Evolutionary conservation across 2,797 vertebrate genomes (phyloP).

Genomic region (Tinamus major): DNA sequence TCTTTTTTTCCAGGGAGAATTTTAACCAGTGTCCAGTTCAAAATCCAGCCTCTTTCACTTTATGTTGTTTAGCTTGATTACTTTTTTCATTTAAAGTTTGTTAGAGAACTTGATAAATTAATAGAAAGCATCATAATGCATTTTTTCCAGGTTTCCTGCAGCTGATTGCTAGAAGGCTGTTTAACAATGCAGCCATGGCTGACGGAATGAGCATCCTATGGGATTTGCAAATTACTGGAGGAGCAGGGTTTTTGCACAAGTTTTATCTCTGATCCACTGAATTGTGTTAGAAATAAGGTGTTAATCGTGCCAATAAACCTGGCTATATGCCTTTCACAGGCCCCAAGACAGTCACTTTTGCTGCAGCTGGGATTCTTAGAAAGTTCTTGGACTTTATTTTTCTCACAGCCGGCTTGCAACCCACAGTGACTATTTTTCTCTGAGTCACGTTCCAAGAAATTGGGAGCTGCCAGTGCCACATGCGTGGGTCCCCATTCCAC

Average conservation of each 20-base stretch:
- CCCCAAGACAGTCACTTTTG: background rate
- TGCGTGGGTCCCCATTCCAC: rapidly evolving
- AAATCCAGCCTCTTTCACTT: background rate
- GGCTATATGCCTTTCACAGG: slow-evolving; percentile 23
- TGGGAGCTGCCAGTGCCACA: background rate
- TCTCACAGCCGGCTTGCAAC: background rate
- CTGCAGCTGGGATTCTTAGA: slow-evolving; percentile 2
- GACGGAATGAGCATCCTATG: background rate
- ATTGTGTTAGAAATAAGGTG: slow-evolving; percentile 60
- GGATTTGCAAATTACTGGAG: slow-evolving; percentile 45
- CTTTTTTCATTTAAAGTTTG: slow-evolving; percentile 54
- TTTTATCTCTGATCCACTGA: slow-evolving; percentile 65
- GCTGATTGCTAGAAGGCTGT: background rate
- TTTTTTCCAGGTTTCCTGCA: background rate
- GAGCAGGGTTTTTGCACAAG: slow-evolving; percentile 41
- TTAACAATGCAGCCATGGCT: background rate
- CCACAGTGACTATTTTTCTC: slow-evolving; percentile 14
- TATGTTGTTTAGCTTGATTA: slow-evolving; percentile 20
- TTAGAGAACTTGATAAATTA: slow-evolving; percentile 44
- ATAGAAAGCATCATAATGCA: background rate
- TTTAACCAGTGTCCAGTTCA: background rate
- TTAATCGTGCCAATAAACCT: slow-evolving; percentile 71
- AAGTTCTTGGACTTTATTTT: slow-evolving; percentile 12
- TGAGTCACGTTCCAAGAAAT: background rate
- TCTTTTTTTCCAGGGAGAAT: background rate